These are phyloP conservation scores for Sturnus vulgaris DNA, from an alignment of 2,113 vertebrate genomes.

Conservation along the genomic window DNA sequence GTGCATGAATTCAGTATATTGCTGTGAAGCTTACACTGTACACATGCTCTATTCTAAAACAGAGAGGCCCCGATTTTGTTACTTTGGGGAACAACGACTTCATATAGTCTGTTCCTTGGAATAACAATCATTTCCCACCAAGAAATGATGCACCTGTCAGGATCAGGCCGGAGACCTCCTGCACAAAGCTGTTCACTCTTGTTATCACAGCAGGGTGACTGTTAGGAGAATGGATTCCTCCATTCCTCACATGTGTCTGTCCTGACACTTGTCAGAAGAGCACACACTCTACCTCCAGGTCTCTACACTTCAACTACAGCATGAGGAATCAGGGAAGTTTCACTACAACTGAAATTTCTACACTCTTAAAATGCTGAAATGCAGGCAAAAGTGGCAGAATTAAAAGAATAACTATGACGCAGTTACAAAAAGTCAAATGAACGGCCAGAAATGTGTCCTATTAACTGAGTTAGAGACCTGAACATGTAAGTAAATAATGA, in stretches of 20 bases:
- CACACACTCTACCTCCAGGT: background rate
- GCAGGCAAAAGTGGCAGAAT: background rate
- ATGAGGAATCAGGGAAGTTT: background rate
- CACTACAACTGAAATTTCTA: background rate
- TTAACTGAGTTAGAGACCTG: background rate
- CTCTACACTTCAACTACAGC: background rate
- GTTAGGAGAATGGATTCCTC: background rate
- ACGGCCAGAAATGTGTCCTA: background rate
- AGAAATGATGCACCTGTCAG: slow-evolving; percentile 36
- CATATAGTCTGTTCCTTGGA: background rate
- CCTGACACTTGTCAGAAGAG: slow-evolving; percentile 20
- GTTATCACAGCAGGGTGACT: slow-evolving; percentile 50
- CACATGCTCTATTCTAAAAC: fast-evolving
- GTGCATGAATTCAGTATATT: background rate
- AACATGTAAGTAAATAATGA: background rate
- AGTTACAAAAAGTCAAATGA: background rate
- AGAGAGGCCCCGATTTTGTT: background rate
- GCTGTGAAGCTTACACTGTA: background rate
- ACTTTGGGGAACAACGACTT: background rate
- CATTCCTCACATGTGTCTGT: background rate
- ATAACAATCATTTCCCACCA: background rate
- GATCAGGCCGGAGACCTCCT: slow-evolving; percentile 16
- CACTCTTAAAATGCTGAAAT: background rate
- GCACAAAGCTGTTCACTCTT: slow-evolving; percentile 38
- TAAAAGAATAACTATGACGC: background rate